Evolutionary conservation across 1,140 invertebrate species (phyloP), one percentile per base, ranked within the genome.

Genomic region (Physella acuta): DNA sequence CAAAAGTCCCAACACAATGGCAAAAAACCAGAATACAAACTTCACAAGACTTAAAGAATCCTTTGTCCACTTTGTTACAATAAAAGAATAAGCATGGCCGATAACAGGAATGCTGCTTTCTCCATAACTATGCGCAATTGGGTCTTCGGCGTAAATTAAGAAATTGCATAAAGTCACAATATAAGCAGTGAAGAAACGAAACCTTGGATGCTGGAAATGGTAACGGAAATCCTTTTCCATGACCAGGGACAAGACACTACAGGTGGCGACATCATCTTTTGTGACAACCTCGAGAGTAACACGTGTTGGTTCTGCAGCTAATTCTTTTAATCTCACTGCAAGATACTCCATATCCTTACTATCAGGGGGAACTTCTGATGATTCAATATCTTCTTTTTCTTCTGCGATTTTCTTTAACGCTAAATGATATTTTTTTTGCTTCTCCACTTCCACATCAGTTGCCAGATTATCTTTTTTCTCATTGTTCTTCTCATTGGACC

Each of bases 111-210:
- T 87, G 66, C 81, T 81, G 69, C 86, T 85, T 76, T 88, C 88
- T 64, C 81, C 84, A 53, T 84, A 78, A 71, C 87, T 88, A 78
- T 89, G 88, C 0, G 87, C 87, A 17, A 89, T 84, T n/a, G 88
- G 88, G 76, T 89, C 88, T 73, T 89, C 88, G 26, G 88, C 88
- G 79, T 88, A 89, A 16, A 89, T 85, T 30, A 88, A 79, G 74
- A 89, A 88, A 77, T 88, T 88, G 73, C 87, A 88, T 73, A 88
- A 86, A 28, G 87, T 87, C 17, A 88, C 87, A 73, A 88, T 84
- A 73, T 88, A 88, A 1, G 86, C 86, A 44, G 88, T 80, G 73
- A 87, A 84, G 1, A 88, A 76, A 11, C 88, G 77, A 30, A 85
- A 77, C 73, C 87, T 88, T 5, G 88, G 88, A 78, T 89, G 88